A percentile compares a stretch with the other conserved stretches of the same genome.
Conservation (phyloP, 2,113 vertebrate species). For the Rutilus rutilus region DNA sequence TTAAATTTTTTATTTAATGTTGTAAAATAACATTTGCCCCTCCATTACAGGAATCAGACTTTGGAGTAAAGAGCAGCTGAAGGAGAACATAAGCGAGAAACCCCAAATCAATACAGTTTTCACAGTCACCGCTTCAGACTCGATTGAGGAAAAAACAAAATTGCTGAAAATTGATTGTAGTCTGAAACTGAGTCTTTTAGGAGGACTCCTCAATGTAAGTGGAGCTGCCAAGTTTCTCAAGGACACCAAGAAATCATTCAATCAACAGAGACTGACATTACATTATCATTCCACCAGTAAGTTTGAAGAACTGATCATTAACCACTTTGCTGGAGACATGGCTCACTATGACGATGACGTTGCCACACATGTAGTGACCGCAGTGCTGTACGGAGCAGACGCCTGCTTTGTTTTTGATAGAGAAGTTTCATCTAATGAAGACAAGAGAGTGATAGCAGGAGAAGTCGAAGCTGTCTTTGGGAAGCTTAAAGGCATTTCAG, state of each 20-base stretch:
- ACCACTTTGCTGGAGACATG: constrained; percentile 12
- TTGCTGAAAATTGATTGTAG: constrained; percentile 9
- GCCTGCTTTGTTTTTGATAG: constrained; percentile 21
- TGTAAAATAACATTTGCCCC: no score
- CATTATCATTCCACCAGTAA: constrained; percentile 21
- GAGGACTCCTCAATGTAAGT: constrained; percentile 10
- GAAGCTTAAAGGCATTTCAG: neutral
- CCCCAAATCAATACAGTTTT: constrained; percentile 4
- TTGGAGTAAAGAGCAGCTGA: constrained; percentile 29
- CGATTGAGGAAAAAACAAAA: constrained; percentile 16
- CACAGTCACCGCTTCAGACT: constrained; percentile 34
- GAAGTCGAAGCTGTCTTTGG: neutral
- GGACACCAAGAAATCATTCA: constrained; percentile 41
- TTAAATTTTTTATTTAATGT: no score
- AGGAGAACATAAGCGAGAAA: neutral
- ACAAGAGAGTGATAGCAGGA: neutral
- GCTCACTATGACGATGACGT: neutral
- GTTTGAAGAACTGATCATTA: constrained; percentile 35
- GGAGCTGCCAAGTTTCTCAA: constrained; percentile 41
- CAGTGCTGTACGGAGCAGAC: constrained; percentile 48
- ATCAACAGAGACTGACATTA: constrained; percentile 33
- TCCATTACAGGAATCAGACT: constrained; percentile 24
- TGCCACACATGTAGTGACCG: constrained; percentile 53
- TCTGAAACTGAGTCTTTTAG: constrained; percentile 42
- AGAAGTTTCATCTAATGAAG: constrained; percentile 10